Conservation (phyloP, 2,113 vertebrate genomes). For the Seriola quinqueradiata region DNA sequence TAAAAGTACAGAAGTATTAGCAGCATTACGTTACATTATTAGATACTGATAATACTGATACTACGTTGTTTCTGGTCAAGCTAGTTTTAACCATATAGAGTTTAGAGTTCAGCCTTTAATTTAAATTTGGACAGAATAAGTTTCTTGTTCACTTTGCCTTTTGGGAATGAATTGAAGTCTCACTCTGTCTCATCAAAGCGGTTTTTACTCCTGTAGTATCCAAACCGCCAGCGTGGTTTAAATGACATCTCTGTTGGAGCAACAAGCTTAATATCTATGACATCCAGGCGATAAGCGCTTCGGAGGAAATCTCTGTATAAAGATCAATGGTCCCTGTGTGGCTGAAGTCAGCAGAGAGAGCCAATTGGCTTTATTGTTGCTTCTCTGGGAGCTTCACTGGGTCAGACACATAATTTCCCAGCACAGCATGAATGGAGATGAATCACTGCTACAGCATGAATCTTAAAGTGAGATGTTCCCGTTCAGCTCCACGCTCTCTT, state of each 20-base stretch:
- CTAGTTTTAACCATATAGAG: too few species aligned
- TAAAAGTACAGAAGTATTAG: too few species aligned
- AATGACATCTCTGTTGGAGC: slow-evolving; percentile 23
- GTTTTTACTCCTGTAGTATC: neutral
- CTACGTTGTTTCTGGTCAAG: too few species aligned
- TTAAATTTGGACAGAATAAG: too few species aligned
- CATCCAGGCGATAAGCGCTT: slow-evolving; percentile 35
- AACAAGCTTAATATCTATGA: slow-evolving; percentile 22
- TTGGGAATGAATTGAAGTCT: neutral
- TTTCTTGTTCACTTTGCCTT: neutral
- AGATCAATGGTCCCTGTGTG: slow-evolving; percentile 52
- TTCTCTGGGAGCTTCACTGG: slow-evolving; percentile 46
- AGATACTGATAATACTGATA: too few species aligned
- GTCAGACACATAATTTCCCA: slow-evolving; percentile 61
- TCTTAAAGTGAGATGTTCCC: slow-evolving; percentile 15
- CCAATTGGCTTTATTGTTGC: slow-evolving; percentile 48
- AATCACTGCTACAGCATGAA: slow-evolving; percentile 22
- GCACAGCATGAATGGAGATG: slow-evolving; percentile 61
- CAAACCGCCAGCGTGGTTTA: neutral
- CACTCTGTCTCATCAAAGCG: neutral
- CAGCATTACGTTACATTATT: too few species aligned
- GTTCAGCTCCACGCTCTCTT: slow-evolving; percentile 4
- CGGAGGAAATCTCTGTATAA: slow-evolving; percentile 11
- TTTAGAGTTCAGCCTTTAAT: too few species aligned
- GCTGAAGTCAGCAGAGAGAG: slow-evolving; percentile 47